phyloP scores from a whole-genome alignment of 2,797 vertebrate genomes.

The Onychomys torridus region DNA sequence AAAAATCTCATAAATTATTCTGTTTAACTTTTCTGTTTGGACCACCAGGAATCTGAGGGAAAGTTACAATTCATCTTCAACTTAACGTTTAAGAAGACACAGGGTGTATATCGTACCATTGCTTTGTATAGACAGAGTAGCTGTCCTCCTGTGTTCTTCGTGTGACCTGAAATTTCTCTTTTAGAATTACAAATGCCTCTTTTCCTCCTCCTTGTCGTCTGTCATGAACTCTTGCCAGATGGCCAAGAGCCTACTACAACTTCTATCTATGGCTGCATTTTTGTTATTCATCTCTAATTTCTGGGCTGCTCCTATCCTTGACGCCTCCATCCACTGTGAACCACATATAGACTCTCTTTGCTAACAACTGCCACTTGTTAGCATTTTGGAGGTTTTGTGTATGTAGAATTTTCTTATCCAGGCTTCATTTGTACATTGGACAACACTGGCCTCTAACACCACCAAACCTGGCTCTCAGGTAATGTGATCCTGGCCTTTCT shows the following conservation, averaged over 20 bases:
- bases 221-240: neutral
- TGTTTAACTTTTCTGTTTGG: conserved; percentile 44
- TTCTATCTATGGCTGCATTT: neutral
- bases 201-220: neutral
- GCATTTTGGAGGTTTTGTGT: neutral
- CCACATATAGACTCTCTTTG: neutral
- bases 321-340: neutral
- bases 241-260: neutral
- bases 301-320: neutral
- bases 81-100: neutral
- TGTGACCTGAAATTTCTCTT: neutral
- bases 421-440: neutral
- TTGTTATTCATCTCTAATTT: neutral
- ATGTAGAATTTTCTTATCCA: neutral
- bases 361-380: neutral
- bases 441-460: neutral
- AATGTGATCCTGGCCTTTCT: neutral
- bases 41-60: conserved; percentile 68
- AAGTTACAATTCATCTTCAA: neutral
- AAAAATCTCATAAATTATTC: conserved; percentile 44
- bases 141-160: neutral
- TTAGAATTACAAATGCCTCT: neutral
- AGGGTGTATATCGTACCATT: neutral
- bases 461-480: neutral
- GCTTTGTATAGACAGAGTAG: too few species aligned